Percentiles rank a stretch among this genome's conserved stretches.
These are phyloP conservation scores for Oncorhynchus tshawytscha DNA, from an alignment of 2,113 vertebrate species.

Conservation along the genomic window DNA sequence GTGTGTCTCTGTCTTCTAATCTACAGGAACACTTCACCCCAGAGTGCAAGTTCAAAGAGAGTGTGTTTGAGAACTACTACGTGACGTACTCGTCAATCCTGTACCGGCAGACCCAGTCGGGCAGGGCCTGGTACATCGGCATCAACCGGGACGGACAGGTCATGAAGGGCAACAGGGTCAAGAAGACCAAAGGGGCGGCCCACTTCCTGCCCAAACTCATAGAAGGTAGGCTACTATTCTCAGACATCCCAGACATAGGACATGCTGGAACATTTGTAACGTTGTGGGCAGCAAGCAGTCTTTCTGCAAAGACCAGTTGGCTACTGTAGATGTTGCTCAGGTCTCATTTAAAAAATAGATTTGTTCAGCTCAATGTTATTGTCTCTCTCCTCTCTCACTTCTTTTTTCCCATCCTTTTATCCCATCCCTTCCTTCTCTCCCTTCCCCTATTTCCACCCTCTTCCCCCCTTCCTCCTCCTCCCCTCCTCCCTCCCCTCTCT, in stretches of 20 bases:
- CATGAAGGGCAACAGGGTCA: conserved; percentile 92
- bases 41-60: conserved; percentile 92
- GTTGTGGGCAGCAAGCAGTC: no score
- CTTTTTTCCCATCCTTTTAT: no score
- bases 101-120: conserved; percentile 86
- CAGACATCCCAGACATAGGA: no score
- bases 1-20: conserved; percentile 20
- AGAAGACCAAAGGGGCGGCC: conserved; percentile 88
- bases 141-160: conserved; percentile 85
- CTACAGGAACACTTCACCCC: conserved; percentile 87
- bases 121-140: conserved; percentile 89
- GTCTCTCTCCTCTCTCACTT: no score
- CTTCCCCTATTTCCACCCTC: conserved; percentile 4
- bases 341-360: no score
- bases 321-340: no score
- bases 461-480: neutral
- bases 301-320: no score
- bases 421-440: neutral
- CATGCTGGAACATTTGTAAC: no score
- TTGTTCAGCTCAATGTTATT: no score
- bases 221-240: conserved; percentile 73
- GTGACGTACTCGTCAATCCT: conserved; percentile 91
- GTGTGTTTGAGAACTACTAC: conserved; percentile 92
- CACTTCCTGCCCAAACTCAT: conserved; percentile 92
- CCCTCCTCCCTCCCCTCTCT: no score